Evolutionary conservation across 2,888 invertebrate species (phyloP).

Genomic region (Drosophila borealis): DNA sequence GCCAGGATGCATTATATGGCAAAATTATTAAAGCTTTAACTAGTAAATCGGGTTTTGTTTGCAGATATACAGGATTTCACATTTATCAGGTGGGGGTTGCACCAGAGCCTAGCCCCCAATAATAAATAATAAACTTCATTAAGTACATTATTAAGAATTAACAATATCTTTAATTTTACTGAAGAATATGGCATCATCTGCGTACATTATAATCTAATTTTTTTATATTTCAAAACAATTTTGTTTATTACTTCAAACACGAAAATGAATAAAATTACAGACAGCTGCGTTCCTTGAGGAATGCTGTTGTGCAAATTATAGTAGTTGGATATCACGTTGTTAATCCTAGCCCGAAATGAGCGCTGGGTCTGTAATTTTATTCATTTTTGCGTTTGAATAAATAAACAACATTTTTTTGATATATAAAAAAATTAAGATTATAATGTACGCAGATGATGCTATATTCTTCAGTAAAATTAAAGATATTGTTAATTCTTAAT

Average conservation of each 20-base stretch:
- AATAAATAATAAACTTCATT: too few relatives aligned
- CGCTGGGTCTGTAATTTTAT: constrained; percentile 17
- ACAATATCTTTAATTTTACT: not conserved
- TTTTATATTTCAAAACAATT: too few relatives aligned
- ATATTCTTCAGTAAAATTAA: too few relatives aligned
- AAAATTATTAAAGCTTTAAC: too few relatives aligned
- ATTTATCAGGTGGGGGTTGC: too few relatives aligned
- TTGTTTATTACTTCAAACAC: too few relatives aligned
- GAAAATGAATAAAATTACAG: too few relatives aligned
- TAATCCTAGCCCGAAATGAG: constrained; percentile 13
- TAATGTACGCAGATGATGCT: constrained; percentile 8
- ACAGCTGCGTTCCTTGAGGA: constrained; percentile 20
- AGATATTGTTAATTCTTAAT: not conserved
- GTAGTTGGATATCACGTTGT: constrained; percentile 14
- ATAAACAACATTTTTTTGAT: constrained; percentile 13
- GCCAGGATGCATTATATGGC: too few relatives aligned
- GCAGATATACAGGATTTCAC: too few relatives aligned
- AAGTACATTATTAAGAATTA: not conserved
- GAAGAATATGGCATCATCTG: not conserved
- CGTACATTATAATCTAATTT: too few relatives aligned
- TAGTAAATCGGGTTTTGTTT: too few relatives aligned
- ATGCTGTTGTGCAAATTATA: constrained; percentile 16
- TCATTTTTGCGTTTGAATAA: constrained; percentile 23
- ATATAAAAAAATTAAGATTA: constrained; percentile 6
- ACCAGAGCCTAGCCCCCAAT: too few relatives aligned